Evolutionary conservation across 2,888 invertebrate genomes (phyloP).

Genomic region (Eristalis arbustorum): DNA sequence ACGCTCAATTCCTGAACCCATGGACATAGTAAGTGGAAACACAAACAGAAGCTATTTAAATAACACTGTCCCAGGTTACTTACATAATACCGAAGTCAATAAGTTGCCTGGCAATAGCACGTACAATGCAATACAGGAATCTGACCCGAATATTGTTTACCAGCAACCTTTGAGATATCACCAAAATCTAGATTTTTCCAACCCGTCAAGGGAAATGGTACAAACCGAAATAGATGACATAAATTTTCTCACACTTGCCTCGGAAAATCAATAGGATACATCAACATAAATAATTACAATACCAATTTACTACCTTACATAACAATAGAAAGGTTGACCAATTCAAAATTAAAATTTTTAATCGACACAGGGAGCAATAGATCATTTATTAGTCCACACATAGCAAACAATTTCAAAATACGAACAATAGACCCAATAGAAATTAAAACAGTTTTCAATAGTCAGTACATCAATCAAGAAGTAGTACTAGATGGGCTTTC

Average conservation of each 20-base stretch:
- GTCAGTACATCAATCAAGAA: conserved; percentile 6
- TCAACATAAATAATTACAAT: conserved; percentile 53
- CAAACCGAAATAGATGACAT: conserved; percentile 42
- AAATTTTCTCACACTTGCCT: conserved; percentile 67
- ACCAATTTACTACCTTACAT: too few species aligned
- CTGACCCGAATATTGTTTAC: neutral
- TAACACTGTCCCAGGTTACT: neutral
- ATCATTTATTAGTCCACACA: too few species aligned
- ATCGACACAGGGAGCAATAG: too few species aligned
- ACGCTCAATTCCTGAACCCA: neutral
- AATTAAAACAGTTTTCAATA: conserved; percentile 27
- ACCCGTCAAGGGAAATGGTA: neutral
- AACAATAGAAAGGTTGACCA: conserved; percentile 21
- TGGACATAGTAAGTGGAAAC: conserved; percentile 22
- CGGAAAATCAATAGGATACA: conserved; percentile 50
- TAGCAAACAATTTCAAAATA: neutral
- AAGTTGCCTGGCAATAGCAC: neutral
- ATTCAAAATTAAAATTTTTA: conserved; percentile 33
- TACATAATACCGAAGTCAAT: conserved; percentile 15
- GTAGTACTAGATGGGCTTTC: conserved; percentile 22
- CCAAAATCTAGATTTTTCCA: conserved; percentile 6
- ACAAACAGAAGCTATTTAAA: conserved; percentile 11
- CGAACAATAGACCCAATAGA: conserved; percentile 19
- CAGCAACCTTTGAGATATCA: neutral
- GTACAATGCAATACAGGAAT: neutral